Conservation (phyloP, 2,888 invertebrate genomes). For the Scaptomyza cyrtandrae region DNA sequence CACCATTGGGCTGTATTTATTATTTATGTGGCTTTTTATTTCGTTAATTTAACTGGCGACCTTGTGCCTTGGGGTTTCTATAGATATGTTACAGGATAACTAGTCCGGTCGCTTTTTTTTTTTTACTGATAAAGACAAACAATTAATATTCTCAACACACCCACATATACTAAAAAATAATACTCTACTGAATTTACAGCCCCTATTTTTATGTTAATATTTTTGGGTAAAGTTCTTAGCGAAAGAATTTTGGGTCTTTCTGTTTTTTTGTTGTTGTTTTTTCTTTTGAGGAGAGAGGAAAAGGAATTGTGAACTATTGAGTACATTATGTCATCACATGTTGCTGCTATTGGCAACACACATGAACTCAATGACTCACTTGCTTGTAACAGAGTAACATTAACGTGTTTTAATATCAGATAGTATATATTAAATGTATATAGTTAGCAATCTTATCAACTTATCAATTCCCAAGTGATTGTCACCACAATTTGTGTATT, state of each 20-base stretch:
- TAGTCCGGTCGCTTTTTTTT: constrained; percentile 9
- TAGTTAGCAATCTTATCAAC: constrained; percentile 37
- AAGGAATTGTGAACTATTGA: constrained; percentile 27
- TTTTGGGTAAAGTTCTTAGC: constrained; percentile 43
- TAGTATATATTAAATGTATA: not conserved
- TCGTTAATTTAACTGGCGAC: constrained; percentile 16
- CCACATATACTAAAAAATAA: constrained; percentile 11
- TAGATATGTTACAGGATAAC: not conserved
- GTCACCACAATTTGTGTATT: constrained; percentile 27
- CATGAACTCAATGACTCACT: constrained; percentile 50
- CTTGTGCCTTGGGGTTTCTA: constrained; percentile 4
- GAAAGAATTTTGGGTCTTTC: constrained; percentile 30
- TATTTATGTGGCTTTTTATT: constrained; percentile 29
- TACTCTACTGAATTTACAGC: constrained; percentile 15
- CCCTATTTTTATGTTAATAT: constrained; percentile 63
- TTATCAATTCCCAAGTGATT: constrained; percentile 42
- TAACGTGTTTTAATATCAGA: constrained; percentile 2
- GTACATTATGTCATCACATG: constrained; percentile 67
- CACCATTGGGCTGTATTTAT: constrained; percentile 25
- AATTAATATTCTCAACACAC: constrained; percentile 48
- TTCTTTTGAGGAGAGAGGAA: not conserved
- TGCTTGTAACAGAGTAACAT: not conserved
- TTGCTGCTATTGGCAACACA: constrained; percentile 37
- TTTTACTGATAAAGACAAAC: constrained; percentile 7
- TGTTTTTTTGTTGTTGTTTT: not conserved